phyloP scores from a whole-genome alignment of 2,888 invertebrate species.

The Scelioninae gen. 1 region DNA sequence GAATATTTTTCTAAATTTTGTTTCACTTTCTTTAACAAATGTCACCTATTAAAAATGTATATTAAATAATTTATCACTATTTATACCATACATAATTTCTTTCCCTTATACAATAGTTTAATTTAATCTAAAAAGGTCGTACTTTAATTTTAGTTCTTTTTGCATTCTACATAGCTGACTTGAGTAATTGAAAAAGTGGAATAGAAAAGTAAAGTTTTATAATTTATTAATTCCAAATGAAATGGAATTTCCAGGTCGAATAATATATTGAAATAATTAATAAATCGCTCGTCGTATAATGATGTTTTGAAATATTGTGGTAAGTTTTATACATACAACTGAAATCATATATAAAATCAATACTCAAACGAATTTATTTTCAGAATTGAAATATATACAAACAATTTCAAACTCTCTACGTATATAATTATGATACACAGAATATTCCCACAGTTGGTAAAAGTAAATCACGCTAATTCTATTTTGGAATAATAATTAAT shows the following conservation, averaged over 20 bases:
- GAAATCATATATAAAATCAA: no score
- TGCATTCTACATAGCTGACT: neutral
- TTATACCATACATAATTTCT: no score
- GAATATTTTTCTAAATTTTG: no score
- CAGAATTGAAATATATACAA: neutral
- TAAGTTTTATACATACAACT: neutral
- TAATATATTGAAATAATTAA: neutral
- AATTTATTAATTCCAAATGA: conserved; percentile 1
- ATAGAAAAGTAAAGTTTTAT: neutral
- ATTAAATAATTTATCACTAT: no score
- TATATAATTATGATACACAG: no score
- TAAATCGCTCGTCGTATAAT: neutral
- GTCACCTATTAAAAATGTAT: no score
- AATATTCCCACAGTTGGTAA: no score
- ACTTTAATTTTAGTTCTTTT: no score
- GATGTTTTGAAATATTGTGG: neutral
- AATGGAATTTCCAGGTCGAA: neutral
- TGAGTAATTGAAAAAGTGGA: neutral
- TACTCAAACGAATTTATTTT: neutral
- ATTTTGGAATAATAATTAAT: neutral
- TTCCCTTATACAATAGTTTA: neutral
- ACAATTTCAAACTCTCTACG: neutral
- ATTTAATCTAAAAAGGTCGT: no score
- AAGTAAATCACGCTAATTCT: neutral
- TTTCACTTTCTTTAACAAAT: no score